Conservation (phyloP, 1,140 invertebrate genomes). For the Adoxophyes honmai region DNA sequence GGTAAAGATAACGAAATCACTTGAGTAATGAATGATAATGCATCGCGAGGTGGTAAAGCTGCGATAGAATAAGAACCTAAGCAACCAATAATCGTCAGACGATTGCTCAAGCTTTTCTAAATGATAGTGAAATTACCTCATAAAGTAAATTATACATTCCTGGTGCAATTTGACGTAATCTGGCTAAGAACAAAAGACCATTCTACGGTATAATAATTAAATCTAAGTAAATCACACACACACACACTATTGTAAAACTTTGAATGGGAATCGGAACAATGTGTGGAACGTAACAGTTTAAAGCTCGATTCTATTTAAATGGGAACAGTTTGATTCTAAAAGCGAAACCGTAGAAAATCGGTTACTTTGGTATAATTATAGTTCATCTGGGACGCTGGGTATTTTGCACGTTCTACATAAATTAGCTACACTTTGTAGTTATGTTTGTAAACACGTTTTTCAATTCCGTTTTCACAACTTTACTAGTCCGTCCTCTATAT, state of each 20-base stretch:
- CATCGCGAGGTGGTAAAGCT: neutral
- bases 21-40: neutral
- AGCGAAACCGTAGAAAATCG: no score
- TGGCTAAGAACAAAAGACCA: neutral
- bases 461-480: no score
- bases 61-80: neutral
- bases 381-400: no score
- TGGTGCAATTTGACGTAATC: neutral
- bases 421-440: no score
- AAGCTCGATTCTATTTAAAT: no score
- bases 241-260: neutral
- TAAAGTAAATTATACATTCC: neutral
- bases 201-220: neutral
- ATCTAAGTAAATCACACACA: neutral
- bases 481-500: no score
- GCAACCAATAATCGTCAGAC: neutral
- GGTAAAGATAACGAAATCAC: conserved; percentile 1
- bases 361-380: no score
- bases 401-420: no score
- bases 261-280: neutral
- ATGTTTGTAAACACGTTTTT: no score
- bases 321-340: no score
- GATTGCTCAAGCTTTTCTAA: neutral
- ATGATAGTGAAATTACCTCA: neutral
- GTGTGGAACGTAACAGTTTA: neutral